Conservation (phyloP, 2,888 invertebrate species). For the Brachyptera putata region DNA sequence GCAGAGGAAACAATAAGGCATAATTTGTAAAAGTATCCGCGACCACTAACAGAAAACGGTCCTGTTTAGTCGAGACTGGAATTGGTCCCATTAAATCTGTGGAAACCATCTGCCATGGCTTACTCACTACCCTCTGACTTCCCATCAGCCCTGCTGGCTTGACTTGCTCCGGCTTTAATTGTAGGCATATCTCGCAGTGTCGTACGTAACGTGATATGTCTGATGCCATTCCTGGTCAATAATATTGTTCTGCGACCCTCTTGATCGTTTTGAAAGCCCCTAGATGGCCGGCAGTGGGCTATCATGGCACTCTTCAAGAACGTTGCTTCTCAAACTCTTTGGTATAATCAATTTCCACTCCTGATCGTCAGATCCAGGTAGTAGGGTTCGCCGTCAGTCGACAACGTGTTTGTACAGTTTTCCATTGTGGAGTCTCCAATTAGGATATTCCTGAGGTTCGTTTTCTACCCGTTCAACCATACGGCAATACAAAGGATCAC, state of each 20-base stretch:
- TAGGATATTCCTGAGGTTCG: background rate
- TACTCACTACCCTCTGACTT: constrained; percentile 24
- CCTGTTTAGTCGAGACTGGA: constrained; percentile 24
- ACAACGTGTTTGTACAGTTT: too few relatives aligned
- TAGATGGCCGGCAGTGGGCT: constrained; percentile 35
- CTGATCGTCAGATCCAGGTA: too few relatives aligned
- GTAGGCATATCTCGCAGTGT: too few relatives aligned
- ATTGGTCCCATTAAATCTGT: constrained; percentile 35
- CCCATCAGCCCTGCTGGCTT: constrained; percentile 36
- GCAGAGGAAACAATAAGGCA: too few relatives aligned
- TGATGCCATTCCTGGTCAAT: too few relatives aligned
- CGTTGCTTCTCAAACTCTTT: constrained; percentile 16
- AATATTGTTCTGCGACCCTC: constrained; percentile 25
- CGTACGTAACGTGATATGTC: too few relatives aligned
- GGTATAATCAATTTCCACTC: too few relatives aligned
- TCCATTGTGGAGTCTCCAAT: background rate
- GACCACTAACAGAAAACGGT: background rate
- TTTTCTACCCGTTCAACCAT: background rate
- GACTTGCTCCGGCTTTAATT: too few relatives aligned
- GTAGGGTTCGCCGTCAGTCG: too few relatives aligned
- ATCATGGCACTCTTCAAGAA: constrained; percentile 35
- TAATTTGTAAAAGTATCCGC: constrained; percentile 1
- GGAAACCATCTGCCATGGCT: constrained; percentile 33
- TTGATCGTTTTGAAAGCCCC: constrained; percentile 36
- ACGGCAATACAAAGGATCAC: constrained; percentile 6